A percentile compares a stretch with the other conserved stretches of the same genome.
Evolutionary conservation across 2,888 invertebrate genomes (phyloP).

Genomic region (Agonopterix arenella): DNA sequence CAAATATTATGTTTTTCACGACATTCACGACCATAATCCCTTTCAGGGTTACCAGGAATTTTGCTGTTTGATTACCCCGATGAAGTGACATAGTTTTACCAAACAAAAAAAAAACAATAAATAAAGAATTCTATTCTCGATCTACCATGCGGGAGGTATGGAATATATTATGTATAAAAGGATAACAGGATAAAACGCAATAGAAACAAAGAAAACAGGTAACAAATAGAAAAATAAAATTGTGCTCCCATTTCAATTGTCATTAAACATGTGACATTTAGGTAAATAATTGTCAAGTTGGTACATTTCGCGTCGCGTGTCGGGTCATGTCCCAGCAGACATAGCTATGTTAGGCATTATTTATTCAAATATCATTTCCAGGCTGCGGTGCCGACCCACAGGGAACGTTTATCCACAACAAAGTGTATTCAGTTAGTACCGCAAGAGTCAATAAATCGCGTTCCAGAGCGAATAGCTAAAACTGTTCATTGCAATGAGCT

Average conservation of each 20-base stretch:
- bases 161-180: too few species aligned
- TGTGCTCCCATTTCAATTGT: too few species aligned
- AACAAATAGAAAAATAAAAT: too few species aligned
- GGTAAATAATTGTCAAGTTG: constrained; percentile 4
- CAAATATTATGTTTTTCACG: too few species aligned
- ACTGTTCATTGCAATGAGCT: constrained; percentile 31
- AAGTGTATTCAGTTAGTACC: constrained; percentile 29
- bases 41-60: too few species aligned
- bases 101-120: too few species aligned
- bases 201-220: not conserved
- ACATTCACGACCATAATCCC: too few species aligned
- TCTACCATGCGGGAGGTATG: too few species aligned
- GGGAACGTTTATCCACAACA: constrained; percentile 24
- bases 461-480: constrained; percentile 25
- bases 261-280: not conserved
- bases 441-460: constrained; percentile 30
- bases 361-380: constrained; percentile 24
- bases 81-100: too few species aligned
- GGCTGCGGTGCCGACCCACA: constrained; percentile 3
- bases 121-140: too few species aligned
- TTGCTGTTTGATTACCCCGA: too few species aligned
- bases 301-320: constrained; percentile 1
- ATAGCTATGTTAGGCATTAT: constrained; percentile 16
- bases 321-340: constrained; percentile 3
- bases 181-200: not conserved